Evolutionary conservation across 2,888 invertebrate genomes (phyloP).

Genomic region (Caenorhabditis panamensis): DNA sequence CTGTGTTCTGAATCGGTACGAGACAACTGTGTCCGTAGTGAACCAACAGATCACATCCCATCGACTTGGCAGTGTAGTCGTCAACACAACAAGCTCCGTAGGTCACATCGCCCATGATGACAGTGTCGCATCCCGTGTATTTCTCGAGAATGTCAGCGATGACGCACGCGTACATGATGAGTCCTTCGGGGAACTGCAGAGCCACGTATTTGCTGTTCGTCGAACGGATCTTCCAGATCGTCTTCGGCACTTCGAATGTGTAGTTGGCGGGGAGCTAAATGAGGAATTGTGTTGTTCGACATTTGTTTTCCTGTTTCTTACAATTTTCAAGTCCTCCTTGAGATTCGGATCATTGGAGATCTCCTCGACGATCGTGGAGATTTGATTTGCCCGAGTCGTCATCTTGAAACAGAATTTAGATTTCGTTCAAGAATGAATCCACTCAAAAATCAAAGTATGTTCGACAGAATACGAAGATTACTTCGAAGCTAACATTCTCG

Average conservation of each 20-base stretch:
- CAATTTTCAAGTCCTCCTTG: slow-evolving; percentile 76
- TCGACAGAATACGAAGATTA: slow-evolving; percentile 8
- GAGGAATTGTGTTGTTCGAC: not conserved
- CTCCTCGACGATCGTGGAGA: slow-evolving; percentile 70
- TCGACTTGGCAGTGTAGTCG: slow-evolving; percentile 92
- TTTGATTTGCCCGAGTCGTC: slow-evolving; percentile 43
- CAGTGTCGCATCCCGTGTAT: slow-evolving; percentile 85
- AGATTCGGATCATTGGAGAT: slow-evolving; percentile 69
- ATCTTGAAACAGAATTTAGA: slow-evolving; percentile 12
- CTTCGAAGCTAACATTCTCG: not conserved
- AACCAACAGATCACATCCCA: slow-evolving; percentile 85
- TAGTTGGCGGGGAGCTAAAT: slow-evolving; percentile 91
- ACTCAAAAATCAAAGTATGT: not conserved
- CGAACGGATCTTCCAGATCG: slow-evolving; percentile 94
- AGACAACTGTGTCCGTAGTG: slow-evolving; percentile 98
- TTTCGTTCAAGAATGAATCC: not conserved
- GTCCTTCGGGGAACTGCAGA: slow-evolving; percentile 95
- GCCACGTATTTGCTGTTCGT: slow-evolving; percentile 91
- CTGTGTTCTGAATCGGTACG: slow-evolving; percentile 81
- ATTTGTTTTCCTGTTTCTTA: too few species aligned
- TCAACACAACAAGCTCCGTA: slow-evolving; percentile 99
- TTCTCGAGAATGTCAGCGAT: slow-evolving; percentile 93
- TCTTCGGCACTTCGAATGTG: slow-evolving; percentile 97
- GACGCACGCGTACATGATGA: slow-evolving; percentile 93
- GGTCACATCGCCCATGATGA: slow-evolving; percentile 99